These are phyloP conservation scores for Enhydra lutris DNA, from an alignment of 2,113 vertebrate genomes.

Conservation along the genomic window DNA sequence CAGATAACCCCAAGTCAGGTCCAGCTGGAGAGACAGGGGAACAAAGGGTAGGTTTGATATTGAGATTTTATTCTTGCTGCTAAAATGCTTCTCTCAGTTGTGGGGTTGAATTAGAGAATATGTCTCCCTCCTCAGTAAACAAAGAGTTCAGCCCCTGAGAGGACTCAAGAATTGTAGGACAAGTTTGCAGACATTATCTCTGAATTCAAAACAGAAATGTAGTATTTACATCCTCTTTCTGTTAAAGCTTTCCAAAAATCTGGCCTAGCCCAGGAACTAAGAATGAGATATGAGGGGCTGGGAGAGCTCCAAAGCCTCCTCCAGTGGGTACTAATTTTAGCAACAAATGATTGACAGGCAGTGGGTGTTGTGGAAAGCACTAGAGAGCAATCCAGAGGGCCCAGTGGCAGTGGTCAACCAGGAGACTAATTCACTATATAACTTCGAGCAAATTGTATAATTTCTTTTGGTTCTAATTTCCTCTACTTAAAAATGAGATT, in stretches of 20 bases:
- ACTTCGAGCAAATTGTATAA: background rate
- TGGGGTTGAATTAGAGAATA: background rate
- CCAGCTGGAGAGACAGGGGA: background rate
- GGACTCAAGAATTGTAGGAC: background rate
- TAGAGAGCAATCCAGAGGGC: background rate
- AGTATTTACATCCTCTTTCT: background rate
- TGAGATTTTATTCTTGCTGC: background rate
- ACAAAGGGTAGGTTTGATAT: background rate
- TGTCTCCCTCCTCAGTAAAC: background rate
- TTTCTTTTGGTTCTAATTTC: background rate
- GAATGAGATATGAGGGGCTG: background rate
- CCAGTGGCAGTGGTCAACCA: background rate
- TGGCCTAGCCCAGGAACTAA: fast-evolving
- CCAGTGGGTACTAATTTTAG: background rate
- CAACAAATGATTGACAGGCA: background rate
- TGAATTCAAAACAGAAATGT: background rate
- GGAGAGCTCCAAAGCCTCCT: too few relatives aligned
- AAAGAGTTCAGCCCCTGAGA: background rate
- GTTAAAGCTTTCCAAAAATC: background rate
- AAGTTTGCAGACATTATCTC: background rate
- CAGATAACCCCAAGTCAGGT: background rate
- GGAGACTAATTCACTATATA: background rate
- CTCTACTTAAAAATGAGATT: background rate
- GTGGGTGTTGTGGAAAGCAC: background rate
- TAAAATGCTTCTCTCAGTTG: background rate